Evolutionary conservation across 2,113 vertebrate genomes (phyloP).

Genomic region (Falco punctatus): DNA sequence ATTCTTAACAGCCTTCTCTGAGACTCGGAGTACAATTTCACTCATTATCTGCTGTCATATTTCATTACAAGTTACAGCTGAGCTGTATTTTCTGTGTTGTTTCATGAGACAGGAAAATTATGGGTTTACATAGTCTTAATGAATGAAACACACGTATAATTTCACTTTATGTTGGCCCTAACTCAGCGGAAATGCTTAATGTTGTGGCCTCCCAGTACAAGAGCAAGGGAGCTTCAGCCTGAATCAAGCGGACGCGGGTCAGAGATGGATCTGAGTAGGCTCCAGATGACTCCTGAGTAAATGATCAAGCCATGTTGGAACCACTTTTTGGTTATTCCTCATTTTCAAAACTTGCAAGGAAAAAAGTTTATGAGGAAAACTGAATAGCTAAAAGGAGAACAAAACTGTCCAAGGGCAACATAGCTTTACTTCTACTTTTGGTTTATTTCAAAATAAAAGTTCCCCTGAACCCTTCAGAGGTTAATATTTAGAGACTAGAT

Average conservation of each 20-base stretch:
- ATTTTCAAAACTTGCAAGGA: background rate
- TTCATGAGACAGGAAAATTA: background rate
- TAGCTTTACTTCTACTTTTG: background rate
- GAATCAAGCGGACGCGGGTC: background rate
- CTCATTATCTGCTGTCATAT: background rate
- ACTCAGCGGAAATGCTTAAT: background rate
- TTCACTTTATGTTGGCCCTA: background rate
- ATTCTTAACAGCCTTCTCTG: background rate
- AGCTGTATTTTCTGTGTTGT: background rate
- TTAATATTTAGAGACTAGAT: background rate
- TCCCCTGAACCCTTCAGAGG: background rate
- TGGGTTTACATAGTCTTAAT: background rate
- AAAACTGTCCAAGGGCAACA: background rate
- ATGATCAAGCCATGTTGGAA: background rate
- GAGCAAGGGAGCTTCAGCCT: background rate
- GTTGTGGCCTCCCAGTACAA: background rate
- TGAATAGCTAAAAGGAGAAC: background rate
- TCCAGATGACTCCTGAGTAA: background rate
- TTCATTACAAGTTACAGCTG: background rate
- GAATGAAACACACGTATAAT: background rate
- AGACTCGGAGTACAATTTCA: background rate
- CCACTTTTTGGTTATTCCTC: background rate
- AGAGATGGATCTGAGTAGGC: background rate
- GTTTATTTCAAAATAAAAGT: conserved; percentile 17
- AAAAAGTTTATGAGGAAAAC: background rate